Evolutionary conservation across 2,113 vertebrate genomes (phyloP).

Genomic region (Odocoileus hemionus): DNA sequence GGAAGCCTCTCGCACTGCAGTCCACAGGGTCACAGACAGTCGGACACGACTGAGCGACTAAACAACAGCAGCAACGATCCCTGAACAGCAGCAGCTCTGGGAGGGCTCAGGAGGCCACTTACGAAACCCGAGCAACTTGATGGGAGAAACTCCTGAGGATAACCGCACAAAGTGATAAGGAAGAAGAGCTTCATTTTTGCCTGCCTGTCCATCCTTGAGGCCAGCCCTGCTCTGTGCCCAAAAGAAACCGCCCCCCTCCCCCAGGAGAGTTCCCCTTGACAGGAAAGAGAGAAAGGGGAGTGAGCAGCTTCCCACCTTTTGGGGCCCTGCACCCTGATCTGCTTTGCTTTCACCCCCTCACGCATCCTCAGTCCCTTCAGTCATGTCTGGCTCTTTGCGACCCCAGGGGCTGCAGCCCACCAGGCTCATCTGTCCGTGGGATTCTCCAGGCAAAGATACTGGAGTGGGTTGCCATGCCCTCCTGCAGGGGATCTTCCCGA

Average conservation of each 20-base stretch:
- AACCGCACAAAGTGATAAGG: accelerated
- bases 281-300: accelerated
- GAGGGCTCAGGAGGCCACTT: not conserved
- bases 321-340: not conserved
- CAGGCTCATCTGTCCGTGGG: not conserved
- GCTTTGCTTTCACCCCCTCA: too few species aligned
- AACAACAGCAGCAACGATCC: not conserved
- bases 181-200: too few species aligned
- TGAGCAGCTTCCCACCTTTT: not conserved
- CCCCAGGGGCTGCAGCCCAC: not conserved
- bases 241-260: too few species aligned
- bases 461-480: not conserved
- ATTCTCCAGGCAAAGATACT: not conserved
- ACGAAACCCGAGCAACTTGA: not conserved
- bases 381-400: not conserved
- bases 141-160: not conserved
- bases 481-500: not conserved
- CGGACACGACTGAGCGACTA: not conserved
- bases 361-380: not conserved
- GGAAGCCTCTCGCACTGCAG: not conserved
- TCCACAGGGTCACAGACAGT: not conserved
- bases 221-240: accelerated
- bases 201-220: accelerated
- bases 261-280: not conserved
- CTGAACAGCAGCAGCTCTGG: not conserved